Evolutionary conservation across 53 echinoderm and acorn worm species (phyloP), one percentile per base, ranked within the genome.

Genomic region (Echinometra lucunter): DNA sequence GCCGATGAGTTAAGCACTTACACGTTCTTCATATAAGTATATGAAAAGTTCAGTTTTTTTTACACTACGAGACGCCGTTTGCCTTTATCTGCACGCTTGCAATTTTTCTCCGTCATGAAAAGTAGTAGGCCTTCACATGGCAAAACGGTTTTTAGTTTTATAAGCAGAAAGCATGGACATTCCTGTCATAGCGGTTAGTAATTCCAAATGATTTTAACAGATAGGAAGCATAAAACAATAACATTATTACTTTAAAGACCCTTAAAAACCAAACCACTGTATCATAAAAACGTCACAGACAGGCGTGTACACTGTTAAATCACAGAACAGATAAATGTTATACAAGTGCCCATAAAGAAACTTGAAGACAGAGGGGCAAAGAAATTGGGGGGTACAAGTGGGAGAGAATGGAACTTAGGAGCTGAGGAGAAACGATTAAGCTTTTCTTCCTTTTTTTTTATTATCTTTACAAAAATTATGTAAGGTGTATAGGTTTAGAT

Each of bases 201-300:
- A 17, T 47, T 85, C 13, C 85, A 85, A 85, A 85, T 85, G 25
- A n/a, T 85, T 85, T 8, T 27, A 85, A 85, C 85, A 83, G 85
- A 47, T 83, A 21, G 5, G 9, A 40, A 40, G 8, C 23, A 81
- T 38, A 81, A 16, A 49, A 9, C 25, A 47, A 85, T 49, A 25
- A 27, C 49, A 12, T 28, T 49, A n/a, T 49, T 49, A 49, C 85
- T 47, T 85, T 63, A 23, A 63, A 21, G 4, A 63, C 23, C 4
- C 16, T 63, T 63, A 9, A 85, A 82, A 82, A 25, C 49, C 7
- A 28, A 69, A 85, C 45, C n/a, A 85, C 30, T 85, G 49, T 28
- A n/a, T 49, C 45, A 53, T 85, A 47, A 85, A 85, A 85, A 85
- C 15, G 85, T 35, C 89, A 89, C 17, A 63, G 6, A 6, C 4